A percentile compares a stretch with the other conserved stretches of the same genome.
Conservation (phyloP, 2,113 vertebrate genomes). For the Origma solitaria region DNA sequence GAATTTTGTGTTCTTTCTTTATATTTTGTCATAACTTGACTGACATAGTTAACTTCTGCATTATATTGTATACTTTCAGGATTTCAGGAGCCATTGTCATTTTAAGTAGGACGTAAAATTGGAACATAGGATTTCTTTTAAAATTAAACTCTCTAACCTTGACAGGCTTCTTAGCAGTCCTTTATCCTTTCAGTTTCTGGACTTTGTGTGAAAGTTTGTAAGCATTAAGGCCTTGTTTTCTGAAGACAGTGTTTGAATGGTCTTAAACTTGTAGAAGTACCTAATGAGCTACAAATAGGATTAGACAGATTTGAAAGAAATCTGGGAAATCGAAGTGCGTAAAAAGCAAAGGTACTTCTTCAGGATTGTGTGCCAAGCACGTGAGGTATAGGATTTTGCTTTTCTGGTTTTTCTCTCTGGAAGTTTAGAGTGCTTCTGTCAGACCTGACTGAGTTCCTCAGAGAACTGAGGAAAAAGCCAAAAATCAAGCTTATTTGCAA, state of each 20-base stretch:
- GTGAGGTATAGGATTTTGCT: neutral
- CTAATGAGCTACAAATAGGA: neutral
- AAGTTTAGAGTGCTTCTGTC: neutral
- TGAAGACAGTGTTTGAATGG: neutral
- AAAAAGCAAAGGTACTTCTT: neutral
- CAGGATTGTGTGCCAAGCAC: neutral
- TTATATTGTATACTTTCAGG: neutral
- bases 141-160: neutral
- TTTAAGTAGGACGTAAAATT: neutral
- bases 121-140: neutral
- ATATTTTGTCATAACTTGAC: fast-evolving
- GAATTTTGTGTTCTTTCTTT: neutral
- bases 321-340: neutral
- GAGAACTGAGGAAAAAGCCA: neutral
- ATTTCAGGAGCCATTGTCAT: neutral
- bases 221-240: neutral
- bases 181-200: neutral
- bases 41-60: neutral
- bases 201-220: neutral
- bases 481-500: neutral
- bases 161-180: neutral
- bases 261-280: neutral
- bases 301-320: neutral
- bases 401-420: neutral
- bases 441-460: neutral